A percentile compares a stretch with the other conserved stretches of the same genome.
Evolutionary conservation across 2,113 vertebrate genomes (phyloP).

Genomic region (Noctilio leporinus): DNA sequence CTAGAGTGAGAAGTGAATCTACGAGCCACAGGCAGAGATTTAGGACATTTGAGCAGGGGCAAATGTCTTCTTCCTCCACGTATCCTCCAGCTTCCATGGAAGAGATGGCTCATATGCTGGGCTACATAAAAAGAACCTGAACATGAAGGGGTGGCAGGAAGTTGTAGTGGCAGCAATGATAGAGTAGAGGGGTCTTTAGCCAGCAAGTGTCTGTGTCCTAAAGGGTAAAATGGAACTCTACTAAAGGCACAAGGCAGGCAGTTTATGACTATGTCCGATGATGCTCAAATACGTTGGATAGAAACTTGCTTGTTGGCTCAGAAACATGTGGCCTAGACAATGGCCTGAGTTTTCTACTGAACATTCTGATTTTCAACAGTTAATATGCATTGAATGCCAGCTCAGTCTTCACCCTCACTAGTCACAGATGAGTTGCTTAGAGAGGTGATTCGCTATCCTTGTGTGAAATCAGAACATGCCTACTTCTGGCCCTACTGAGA

Average conservation of each 20-base stretch:
- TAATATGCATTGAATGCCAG: not conserved
- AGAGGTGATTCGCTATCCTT: not conserved
- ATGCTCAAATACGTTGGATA: not conserved
- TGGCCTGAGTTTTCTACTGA: not conserved
- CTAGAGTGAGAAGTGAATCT: not conserved
- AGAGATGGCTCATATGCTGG: not conserved
- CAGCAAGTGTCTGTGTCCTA: not conserved
- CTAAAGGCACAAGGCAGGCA: not conserved
- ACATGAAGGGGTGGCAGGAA: not conserved
- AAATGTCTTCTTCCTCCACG: not conserved
- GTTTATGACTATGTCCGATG: not conserved
- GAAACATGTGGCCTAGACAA: not conserved
- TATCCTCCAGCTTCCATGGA: not conserved
- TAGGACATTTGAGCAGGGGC: not conserved
- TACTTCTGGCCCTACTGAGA: not conserved
- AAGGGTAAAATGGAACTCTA: not conserved
- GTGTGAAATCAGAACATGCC: not conserved
- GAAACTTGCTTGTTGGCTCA: not conserved
- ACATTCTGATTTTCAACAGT: not conserved
- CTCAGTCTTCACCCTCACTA: not conserved
- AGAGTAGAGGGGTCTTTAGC: not conserved
- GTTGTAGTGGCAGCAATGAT: not conserved
- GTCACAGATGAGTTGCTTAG: not conserved
- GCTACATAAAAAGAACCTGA: not conserved
- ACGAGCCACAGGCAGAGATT: not conserved